Percentiles rank a stretch among this genome's conserved stretches.
These are phyloP conservation scores for Mya arenaria DNA, from an alignment of 1,140 invertebrate species.

Conservation along the genomic window DNA sequence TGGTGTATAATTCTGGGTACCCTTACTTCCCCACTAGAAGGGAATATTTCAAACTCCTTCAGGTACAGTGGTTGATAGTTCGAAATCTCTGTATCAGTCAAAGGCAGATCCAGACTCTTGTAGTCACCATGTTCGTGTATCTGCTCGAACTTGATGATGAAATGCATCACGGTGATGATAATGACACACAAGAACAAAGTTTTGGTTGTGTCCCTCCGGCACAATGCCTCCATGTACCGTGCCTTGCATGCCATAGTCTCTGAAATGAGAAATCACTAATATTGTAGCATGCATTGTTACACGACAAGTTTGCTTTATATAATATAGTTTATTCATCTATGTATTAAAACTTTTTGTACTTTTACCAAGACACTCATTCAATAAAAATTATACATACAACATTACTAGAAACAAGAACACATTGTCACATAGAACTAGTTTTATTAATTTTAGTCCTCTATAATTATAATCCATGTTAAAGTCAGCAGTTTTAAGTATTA, in stretches of 20 bases:
- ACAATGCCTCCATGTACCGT: conserved; percentile 34
- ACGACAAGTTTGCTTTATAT: no score
- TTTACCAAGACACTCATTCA: no score
- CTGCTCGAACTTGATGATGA: conserved; percentile 71
- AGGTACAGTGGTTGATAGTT: conserved; percentile 42
- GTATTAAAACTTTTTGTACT: no score
- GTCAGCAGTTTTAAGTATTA: no score
- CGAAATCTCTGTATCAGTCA: conserved; percentile 38
- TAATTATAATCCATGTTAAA: no score
- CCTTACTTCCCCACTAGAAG: conserved; percentile 54
- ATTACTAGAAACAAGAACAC: no score
- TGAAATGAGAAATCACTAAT: no score
- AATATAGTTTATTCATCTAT: no score
- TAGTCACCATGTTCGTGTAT: conserved; percentile 67
- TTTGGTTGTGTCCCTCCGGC: conserved; percentile 49
- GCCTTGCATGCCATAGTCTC: background rate
- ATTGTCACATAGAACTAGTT: no score
- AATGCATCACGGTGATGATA: conserved; percentile 60
- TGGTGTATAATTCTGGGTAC: conserved; percentile 79
- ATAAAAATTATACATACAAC: no score
- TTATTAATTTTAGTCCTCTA: no score
- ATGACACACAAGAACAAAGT: conserved; percentile 51
- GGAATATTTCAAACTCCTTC: conserved; percentile 61
- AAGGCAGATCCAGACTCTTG: conserved; percentile 63
- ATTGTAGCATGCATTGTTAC: no score